phyloP scores from a whole-genome alignment of 2,888 invertebrate species.

The Osmoderma eremita region DNA sequence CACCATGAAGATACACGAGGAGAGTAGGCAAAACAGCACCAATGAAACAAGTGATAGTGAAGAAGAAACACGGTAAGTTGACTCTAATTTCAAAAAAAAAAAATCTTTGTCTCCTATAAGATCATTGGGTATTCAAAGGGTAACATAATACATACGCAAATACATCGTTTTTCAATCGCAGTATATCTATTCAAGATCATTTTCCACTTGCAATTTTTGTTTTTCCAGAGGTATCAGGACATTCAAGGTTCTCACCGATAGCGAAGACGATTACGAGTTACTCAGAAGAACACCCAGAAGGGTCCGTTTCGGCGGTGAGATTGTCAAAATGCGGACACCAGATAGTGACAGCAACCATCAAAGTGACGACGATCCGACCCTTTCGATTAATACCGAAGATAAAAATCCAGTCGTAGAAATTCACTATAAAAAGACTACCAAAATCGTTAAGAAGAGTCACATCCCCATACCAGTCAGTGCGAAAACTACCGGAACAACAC shows the following conservation, averaged over 20 bases:
- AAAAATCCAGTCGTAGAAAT: slow-evolving; percentile 52
- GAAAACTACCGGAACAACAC: slow-evolving; percentile 59
- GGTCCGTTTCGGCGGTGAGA: slow-evolving; percentile 88
- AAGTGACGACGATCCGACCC: slow-evolving; percentile 65
- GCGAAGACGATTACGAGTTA: slow-evolving; percentile 65
- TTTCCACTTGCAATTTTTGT: slow-evolving; percentile 1
- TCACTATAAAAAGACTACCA: slow-evolving; percentile 50
- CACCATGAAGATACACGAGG: slow-evolving; percentile 85
- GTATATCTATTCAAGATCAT: no score
- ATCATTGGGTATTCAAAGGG: no score
- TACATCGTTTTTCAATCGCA: no score
- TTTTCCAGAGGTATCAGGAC: slow-evolving; percentile 41
- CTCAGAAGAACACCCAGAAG: slow-evolving; percentile 72
- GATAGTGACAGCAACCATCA: slow-evolving; percentile 79
- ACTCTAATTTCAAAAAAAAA: background rate
- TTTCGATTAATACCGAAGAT: slow-evolving; percentile 48
- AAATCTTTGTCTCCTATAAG: background rate
- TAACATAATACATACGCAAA: no score
- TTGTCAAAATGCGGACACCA: slow-evolving; percentile 85
- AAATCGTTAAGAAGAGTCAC: slow-evolving; percentile 55
- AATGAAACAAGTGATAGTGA: slow-evolving; percentile 56
- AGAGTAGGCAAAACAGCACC: slow-evolving; percentile 60
- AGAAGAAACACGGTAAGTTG: slow-evolving; percentile 53
- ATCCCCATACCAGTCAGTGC: slow-evolving; percentile 66
- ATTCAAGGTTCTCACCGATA: slow-evolving; percentile 71